phyloP scores from a whole-genome alignment of 2,888 invertebrate genomes.

The Mongoloraphidia duomilia region DNA sequence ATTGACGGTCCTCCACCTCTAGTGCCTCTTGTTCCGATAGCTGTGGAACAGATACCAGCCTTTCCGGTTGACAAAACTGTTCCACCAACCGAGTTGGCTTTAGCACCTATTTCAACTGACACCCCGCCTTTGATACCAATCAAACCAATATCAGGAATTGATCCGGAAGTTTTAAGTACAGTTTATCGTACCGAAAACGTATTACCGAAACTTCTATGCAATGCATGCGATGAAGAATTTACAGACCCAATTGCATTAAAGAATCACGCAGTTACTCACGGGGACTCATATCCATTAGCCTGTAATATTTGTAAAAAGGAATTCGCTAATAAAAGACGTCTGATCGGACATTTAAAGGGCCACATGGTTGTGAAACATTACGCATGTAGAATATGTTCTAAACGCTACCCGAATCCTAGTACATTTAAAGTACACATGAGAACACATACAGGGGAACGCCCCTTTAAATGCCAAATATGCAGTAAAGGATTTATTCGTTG shows the following conservation, averaged over 20 bases:
- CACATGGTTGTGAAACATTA: conserved; percentile 27
- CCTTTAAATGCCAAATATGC: conserved; percentile 27
- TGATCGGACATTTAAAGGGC: conserved; percentile 26
- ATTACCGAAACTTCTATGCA: conserved; percentile 20
- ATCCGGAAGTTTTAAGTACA: conserved; percentile 14
- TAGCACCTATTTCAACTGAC: conserved; percentile 11
- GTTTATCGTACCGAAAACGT: conserved; percentile 15
- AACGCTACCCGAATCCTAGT: conserved; percentile 28
- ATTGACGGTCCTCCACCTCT: conserved; percentile 24
- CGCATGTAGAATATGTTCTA: conserved; percentile 27
- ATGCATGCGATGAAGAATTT: conserved; percentile 21
- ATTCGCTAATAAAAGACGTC: conserved; percentile 23
- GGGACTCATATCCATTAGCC: conserved; percentile 18
- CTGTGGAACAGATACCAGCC: conserved; percentile 14
- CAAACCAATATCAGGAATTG: conserved; percentile 17
- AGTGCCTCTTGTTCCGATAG: conserved; percentile 20
- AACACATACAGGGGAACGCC: conserved; percentile 36
- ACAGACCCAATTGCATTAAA: conserved; percentile 18
- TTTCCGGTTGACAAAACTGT: conserved; percentile 3
- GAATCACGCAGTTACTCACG: conserved; percentile 20
- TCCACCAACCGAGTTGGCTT: conserved; percentile 5
- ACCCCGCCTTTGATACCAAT: conserved; percentile 26
- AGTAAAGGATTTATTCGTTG: conserved; percentile 26
- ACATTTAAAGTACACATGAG: conserved; percentile 41
- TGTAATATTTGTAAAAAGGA: conserved; percentile 27